phyloP scores from a whole-genome alignment of 2,113 vertebrate genomes.

The Mustelus asterias region DNA sequence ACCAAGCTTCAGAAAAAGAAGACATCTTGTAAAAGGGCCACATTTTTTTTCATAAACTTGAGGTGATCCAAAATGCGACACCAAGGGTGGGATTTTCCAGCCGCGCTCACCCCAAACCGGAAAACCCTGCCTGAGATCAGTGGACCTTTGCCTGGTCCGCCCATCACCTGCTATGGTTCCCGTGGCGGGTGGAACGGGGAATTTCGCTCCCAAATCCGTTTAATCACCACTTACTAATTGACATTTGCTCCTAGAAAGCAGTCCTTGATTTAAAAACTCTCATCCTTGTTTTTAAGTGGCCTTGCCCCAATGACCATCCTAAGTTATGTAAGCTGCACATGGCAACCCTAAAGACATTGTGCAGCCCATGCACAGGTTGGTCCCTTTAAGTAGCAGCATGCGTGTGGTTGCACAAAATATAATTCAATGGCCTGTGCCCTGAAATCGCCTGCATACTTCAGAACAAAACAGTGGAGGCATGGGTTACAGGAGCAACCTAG shows the following conservation, averaged over 20 bases:
- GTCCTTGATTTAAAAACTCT: background rate
- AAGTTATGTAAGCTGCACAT: too few relatives aligned
- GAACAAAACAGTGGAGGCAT: background rate
- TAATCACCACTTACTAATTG: background rate
- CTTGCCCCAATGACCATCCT: too few relatives aligned
- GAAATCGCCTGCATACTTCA: background rate
- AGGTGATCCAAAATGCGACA: background rate
- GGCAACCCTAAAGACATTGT: too few relatives aligned
- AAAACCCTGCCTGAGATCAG: too few relatives aligned
- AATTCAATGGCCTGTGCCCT: background rate
- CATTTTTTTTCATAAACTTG: background rate
- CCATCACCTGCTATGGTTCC: too few relatives aligned
- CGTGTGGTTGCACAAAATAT: background rate
- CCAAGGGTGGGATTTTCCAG: too few relatives aligned
- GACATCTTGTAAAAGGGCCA: background rate
- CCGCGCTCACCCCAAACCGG: too few relatives aligned
- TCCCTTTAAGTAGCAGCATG: too few relatives aligned
- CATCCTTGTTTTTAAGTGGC: background rate
- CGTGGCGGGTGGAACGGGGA: too few relatives aligned
- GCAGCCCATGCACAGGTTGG: too few relatives aligned
- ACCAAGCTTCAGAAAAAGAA: background rate
- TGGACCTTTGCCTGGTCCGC: too few relatives aligned
- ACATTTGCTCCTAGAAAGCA: background rate
- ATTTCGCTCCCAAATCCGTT: background rate
- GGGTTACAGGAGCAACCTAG: background rate